Conservation (phyloP, 2,888 invertebrate genomes). For the Conchocele bisecta region DNA sequence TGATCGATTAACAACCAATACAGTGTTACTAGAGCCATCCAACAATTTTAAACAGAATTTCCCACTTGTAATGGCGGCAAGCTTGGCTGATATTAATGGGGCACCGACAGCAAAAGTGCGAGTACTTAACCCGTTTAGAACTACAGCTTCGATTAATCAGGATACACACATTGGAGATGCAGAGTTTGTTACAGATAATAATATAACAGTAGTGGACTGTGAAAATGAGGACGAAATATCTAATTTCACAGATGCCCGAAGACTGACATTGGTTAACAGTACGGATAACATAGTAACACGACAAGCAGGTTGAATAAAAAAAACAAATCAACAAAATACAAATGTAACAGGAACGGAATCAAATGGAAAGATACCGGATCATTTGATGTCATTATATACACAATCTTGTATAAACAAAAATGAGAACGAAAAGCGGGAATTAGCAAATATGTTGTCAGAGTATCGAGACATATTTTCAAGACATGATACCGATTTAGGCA, state of each 20-base stretch:
- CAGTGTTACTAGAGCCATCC: constrained; percentile 41
- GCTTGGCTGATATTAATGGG: constrained; percentile 34
- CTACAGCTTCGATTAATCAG: constrained; percentile 19
- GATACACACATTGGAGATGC: constrained; percentile 38
- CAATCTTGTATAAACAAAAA: constrained; percentile 6
- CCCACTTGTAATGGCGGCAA: constrained; percentile 37
- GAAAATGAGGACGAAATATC: constrained; percentile 3
- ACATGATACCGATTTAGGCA: constrained; percentile 27
- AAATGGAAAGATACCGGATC: constrained; percentile 5
- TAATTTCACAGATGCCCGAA: neutral
- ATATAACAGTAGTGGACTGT: neutral
- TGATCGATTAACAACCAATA: neutral
- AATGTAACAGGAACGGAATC: no score
- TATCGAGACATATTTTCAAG: constrained; percentile 27
- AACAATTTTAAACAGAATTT: constrained; percentile 25
- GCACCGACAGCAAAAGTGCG: constrained; percentile 21
- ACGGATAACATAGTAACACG: no score
- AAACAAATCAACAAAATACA: no score
- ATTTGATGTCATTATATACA: constrained; percentile 7
- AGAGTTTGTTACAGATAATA: constrained; percentile 15
- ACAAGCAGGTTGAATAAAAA: no score
- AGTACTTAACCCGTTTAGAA: constrained; percentile 34
- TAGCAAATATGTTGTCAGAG: constrained; percentile 12
- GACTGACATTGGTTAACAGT: neutral
- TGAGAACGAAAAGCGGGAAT: neutral